Evolutionary conservation across 2,797 vertebrate species (phyloP).

Genomic region (Falco cherrug): DNA sequence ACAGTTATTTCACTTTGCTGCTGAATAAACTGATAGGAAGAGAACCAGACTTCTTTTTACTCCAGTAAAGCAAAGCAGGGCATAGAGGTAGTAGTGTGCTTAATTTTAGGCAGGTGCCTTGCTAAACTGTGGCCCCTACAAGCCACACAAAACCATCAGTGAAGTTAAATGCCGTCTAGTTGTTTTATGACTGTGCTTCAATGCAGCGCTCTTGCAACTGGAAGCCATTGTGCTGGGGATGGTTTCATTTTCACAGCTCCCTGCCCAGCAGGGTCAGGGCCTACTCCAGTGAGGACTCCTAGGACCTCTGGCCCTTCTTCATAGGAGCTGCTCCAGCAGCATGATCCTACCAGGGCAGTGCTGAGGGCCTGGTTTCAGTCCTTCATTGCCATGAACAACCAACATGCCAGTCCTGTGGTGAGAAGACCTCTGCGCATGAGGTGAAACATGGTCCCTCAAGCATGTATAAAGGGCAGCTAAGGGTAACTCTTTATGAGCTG

Average conservation of each 20-base stretch:
- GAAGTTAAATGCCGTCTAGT: not conserved
- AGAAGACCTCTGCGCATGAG: not conserved
- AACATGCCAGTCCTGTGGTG: not conserved
- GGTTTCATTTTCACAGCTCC: not conserved
- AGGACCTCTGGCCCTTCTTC: not conserved
- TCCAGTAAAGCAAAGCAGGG: not conserved
- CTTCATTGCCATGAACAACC: not conserved
- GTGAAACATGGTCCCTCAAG: not conserved
- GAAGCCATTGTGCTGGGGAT: not conserved
- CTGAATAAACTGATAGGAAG: not conserved
- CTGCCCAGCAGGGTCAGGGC: not conserved
- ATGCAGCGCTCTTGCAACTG: not conserved
- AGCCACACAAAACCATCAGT: not conserved
- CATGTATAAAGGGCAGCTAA: not conserved
- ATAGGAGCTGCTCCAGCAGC: not conserved
- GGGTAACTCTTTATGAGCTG: not conserved
- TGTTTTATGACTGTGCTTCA: not conserved
- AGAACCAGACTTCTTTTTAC: not conserved
- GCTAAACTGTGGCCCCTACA: not conserved
- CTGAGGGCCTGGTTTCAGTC: not conserved
- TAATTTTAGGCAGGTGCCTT: constrained; percentile 40
- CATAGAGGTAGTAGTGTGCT: not conserved
- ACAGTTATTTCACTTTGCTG: constrained; percentile 23
- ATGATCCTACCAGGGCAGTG: not conserved
- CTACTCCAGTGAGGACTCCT: not conserved